Base-by-base conservation (phyloP, 2,888 invertebrate species). In the Dione vanillae region DNA sequence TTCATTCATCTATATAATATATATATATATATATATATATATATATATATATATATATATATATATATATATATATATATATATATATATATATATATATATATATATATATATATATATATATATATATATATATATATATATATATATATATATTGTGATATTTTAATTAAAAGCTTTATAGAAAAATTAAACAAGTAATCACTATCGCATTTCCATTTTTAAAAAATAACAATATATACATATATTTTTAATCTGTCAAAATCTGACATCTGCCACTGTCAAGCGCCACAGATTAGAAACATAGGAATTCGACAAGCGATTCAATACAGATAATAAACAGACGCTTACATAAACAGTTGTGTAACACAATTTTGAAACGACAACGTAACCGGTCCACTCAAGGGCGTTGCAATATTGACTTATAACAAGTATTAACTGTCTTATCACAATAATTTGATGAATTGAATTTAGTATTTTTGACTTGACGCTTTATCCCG, bases 381-480 rank as follows among this genome's bases (percentile, higher is more conserved):
- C 40, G 49, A 41, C 54, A 11, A n/a, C 70, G 65, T 66, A 71
- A 69, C 62, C 65, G 64, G 65, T 65, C n/a, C 37, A 59, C 70
- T 52, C 73, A 73, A 73, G 73, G 73, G 70, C 73, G 65, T 11
- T 5, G 20, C 59, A 45, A 73, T 71, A 69, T 68, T 62, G 47
- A 10, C 56, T 54, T 43, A 40, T 27, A 27, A 3, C 27, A 27
- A 27, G 27, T 27, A 27, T 59, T 59, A 27, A 49, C 51, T 27
- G 45, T 27, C 19, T 54, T 41, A 67, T 47, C 45, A 54, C 5
- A 58, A 27, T 12, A 1, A 19, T 43, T 20, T 52, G 14, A 51
- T 20, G 6, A 51, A 51, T 51, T 51, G 20, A 51, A 20, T 51
- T 16, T 51, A 27, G 20, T 0, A 16, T 3, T 19, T 3, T 19